Conservation (phyloP, 2,888 invertebrate species). For the Dusona sp. region DNA sequence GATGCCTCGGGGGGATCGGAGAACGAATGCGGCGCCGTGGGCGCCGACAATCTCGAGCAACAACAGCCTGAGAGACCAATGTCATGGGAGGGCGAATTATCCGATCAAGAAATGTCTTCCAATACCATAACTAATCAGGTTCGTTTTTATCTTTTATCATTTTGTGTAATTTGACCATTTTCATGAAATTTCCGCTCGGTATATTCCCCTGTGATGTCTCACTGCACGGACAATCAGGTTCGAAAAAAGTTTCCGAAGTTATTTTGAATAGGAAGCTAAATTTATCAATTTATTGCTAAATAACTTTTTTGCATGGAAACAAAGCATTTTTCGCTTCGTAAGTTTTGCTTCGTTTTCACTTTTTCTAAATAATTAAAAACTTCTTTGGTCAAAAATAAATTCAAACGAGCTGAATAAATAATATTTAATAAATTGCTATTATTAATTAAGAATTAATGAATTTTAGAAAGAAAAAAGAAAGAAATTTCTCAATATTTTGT, state of each 20-base stretch:
- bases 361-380: neutral
- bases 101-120: constrained; percentile 90
- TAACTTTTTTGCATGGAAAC: too few relatives aligned
- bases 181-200: neutral
- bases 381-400: neutral
- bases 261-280: too few relatives aligned
- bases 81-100: constrained; percentile 98
- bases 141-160: constrained; percentile 8
- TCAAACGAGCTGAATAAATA: neutral
- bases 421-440: neutral
- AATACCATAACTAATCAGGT: constrained; percentile 83
- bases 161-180: neutral
- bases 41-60: constrained; percentile 78
- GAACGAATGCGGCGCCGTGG: constrained; percentile 73
- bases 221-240: too few relatives aligned
- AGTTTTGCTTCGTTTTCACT: too few relatives aligned
- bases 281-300: too few relatives aligned
- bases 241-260: too few relatives aligned
- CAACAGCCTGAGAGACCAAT: constrained; percentile 90
- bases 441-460: too few relatives aligned
- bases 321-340: too few relatives aligned
- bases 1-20: constrained; percentile 85
- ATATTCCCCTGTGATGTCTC: too few relatives aligned
- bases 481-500: too few relatives aligned
- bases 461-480: too few relatives aligned